Conservation (phyloP, 2,888 invertebrate species). For the Synergus umbraculus region DNA sequence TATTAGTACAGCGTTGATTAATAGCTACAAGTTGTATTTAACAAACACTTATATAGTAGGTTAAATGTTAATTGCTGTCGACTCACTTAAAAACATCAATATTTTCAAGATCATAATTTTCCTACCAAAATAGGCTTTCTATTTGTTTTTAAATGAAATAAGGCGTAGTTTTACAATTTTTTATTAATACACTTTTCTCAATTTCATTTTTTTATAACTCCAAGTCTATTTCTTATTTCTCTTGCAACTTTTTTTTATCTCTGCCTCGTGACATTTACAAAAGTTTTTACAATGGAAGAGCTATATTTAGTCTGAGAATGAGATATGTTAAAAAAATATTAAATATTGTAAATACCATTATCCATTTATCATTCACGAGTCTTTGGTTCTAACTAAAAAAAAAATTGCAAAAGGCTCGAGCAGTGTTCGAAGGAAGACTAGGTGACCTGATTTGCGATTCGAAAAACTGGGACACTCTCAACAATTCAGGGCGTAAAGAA, state of each 20-base stretch:
- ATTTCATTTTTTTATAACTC: too few relatives aligned
- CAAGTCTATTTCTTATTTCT: background rate
- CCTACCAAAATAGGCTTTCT: background rate
- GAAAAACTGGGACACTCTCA: constrained; percentile 35
- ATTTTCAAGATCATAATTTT: background rate
- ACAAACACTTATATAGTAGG: constrained; percentile 3
- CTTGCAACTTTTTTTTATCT: background rate
- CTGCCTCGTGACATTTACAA: background rate
- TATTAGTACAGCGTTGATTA: constrained; percentile 19
- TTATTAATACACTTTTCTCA: too few relatives aligned
- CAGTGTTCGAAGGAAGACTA: constrained; percentile 35
- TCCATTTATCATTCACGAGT: constrained; percentile 33
- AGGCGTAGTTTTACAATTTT: too few relatives aligned
- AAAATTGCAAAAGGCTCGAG: constrained; percentile 20
- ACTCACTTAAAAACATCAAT: background rate
- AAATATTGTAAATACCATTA: constrained; percentile 15
- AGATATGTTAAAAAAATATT: constrained; percentile 14
- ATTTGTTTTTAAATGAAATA: too few relatives aligned
- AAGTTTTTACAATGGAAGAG: background rate
- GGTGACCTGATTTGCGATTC: constrained; percentile 35
- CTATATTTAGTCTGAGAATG: background rate
- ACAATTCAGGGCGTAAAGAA: constrained; percentile 19
- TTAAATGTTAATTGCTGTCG: constrained; percentile 2
- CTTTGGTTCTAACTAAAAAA: constrained; percentile 27
- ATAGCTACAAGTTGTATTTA: constrained; percentile 24